Evolutionary conservation across 1,140 invertebrate genomes (phyloP).

Genomic region (Drosophila pachea): DNA sequence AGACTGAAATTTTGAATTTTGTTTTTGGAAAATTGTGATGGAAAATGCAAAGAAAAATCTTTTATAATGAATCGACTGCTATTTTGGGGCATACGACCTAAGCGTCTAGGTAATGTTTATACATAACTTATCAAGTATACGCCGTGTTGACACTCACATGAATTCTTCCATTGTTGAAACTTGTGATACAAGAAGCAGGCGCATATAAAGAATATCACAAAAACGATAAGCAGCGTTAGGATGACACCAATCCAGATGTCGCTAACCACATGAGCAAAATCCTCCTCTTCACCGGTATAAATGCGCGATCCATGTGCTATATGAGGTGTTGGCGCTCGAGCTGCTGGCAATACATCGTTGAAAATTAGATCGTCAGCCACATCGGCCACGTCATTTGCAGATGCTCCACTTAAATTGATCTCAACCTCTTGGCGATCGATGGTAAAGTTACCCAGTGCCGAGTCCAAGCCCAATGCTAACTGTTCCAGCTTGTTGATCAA

Average conservation of each 20-base stretch:
- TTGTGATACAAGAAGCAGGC: conserved; percentile 83
- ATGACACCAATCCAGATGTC: conserved; percentile 84
- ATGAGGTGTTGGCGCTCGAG: conserved; percentile 53
- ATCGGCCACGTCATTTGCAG: conserved; percentile 57
- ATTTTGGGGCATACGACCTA: background rate
- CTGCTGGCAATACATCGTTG: conserved; percentile 52
- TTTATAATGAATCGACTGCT: no score
- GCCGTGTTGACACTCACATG: conserved; percentile 80
- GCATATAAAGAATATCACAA: conserved; percentile 82
- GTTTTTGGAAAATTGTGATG: no score
- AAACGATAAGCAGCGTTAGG: conserved; percentile 81
- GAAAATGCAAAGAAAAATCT: no score
- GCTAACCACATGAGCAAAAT: conserved; percentile 77
- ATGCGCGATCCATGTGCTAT: conserved; percentile 56
- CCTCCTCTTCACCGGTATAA: conserved; percentile 68
- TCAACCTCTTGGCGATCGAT: conserved; percentile 75
- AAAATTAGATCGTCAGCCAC: conserved; percentile 61
- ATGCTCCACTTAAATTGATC: conserved; percentile 58
- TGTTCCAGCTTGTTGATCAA: conserved; percentile 77
- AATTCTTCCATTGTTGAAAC: conserved; percentile 84
- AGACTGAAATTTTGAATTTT: no score
- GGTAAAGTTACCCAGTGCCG: conserved; percentile 68
- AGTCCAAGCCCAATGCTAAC: conserved; percentile 69
- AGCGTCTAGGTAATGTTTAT: conserved; percentile 29
- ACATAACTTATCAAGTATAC: conserved; percentile 44